Evolutionary conservation across 2,797 vertebrate genomes (phyloP), one percentile per base, ranked within the genome.

Genomic region (Spinus olivaceus): DNA sequence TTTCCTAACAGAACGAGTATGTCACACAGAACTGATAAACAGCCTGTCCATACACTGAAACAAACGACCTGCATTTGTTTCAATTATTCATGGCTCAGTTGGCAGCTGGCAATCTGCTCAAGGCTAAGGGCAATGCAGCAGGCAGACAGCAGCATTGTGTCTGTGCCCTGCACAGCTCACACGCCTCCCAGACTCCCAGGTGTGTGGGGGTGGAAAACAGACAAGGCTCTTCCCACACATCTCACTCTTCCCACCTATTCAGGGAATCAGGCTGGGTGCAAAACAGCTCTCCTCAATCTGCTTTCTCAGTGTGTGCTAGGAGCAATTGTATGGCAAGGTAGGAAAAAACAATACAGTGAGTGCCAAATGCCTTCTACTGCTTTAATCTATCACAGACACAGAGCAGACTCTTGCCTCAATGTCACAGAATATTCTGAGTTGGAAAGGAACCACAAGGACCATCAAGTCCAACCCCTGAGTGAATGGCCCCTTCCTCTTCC

Each of bases 211-310:
- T 17, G 88, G 81, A 82, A 93, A 86, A 54, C 0, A 93, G 86
- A 92, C 90, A 82, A 70, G 88, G 71, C 74, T 87, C 88, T 57
- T 92, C 83, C 86, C 81, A 93, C 91, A 20, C 76, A 82, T 65
- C 76, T 30, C 91, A 87, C 81, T 61, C 61, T 74, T 63, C 67
- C 93, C 76, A 84, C 81, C 86, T 94, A 77, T 37, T 42, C 83
- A 80, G 51, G 61, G 46, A 94, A 60, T 9, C 16, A 5, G 82
- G 64, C 65, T 60, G 89, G n/a, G 49, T 51, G 73, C 77, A 81
- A 41, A 88, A 25, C 32, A 77, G 65, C 90, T 76, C 90, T 49
- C 60, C 63, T 92, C 78, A 63, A 59, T 59, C 77, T 82, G 76
- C 69, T 78, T 81, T 67, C 82, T 56, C 51, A 27, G 37, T 5